Conservation (phyloP, 2,113 vertebrate genomes). For the Chroicocephalus ridibundus region DNA sequence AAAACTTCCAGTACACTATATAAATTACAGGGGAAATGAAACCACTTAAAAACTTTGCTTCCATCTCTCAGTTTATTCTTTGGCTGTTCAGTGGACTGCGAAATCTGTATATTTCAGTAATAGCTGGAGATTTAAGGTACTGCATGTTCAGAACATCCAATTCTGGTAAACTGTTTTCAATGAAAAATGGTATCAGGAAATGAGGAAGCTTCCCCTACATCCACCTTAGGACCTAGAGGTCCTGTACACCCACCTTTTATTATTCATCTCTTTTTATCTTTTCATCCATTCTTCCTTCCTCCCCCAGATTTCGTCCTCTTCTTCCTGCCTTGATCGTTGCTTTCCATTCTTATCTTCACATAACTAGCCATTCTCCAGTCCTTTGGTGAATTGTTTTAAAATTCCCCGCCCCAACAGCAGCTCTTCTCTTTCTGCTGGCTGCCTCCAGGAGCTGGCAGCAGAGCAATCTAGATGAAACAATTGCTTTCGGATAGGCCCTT, state of each 20-base stretch:
- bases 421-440: neutral
- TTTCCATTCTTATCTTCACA: neutral
- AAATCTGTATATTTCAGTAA: neutral
- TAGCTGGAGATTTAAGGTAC: neutral
- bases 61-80: neutral
- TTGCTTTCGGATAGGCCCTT: neutral
- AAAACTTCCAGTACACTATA: neutral
- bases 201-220: neutral
- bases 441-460: neutral
- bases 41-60: neutral
- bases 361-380: neutral
- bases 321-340: neutral
- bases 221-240: neutral
- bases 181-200: neutral
- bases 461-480: neutral
- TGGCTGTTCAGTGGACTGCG: neutral
- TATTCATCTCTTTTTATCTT: neutral
- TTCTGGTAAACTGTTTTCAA: neutral
- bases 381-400: neutral
- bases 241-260: neutral
- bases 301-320: neutral
- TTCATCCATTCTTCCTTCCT: neutral
- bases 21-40: neutral
- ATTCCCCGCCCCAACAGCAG: neutral
- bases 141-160: neutral